Percentiles rank a stretch among this genome's conserved stretches.
These are phyloP conservation scores for Muscidifurax raptorellus DNA, from an alignment of 1,140 invertebrate species.

Conservation along the genomic window DNA sequence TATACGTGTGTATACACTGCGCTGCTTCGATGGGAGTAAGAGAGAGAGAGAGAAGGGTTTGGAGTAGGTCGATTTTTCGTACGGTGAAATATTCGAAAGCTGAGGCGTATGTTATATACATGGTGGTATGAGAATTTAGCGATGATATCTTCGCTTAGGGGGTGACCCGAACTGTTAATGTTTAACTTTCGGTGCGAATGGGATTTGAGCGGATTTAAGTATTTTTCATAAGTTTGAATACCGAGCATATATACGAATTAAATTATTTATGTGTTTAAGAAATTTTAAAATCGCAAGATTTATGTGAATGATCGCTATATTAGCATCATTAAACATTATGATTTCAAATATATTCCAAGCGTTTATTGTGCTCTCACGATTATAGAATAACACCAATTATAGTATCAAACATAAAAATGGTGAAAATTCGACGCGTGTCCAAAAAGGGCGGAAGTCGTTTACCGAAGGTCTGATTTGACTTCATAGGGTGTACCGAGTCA, in stretches of 20 bases:
- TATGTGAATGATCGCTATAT: too few relatives aligned
- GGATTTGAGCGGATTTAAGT: background rate
- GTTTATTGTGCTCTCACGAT: too few relatives aligned
- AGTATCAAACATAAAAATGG: background rate
- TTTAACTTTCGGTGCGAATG: too few relatives aligned
- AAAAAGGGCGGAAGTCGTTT: constrained; percentile 10
- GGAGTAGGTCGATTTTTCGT: constrained; percentile 38
- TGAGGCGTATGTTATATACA: background rate
- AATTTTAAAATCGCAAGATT: too few relatives aligned
- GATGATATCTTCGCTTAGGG: background rate
- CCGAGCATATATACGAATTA: too few relatives aligned
- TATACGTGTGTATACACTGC: background rate
- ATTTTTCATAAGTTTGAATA: too few relatives aligned
- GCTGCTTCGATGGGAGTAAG: background rate
- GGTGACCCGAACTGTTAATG: background rate
- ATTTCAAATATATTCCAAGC: too few relatives aligned
- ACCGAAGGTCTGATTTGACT: background rate
- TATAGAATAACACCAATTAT: background rate
- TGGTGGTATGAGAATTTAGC: background rate
- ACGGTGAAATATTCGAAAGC: background rate
- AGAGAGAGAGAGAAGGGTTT: background rate
- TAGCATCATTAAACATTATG: too few relatives aligned
- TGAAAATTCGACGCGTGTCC: background rate
- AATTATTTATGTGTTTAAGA: too few relatives aligned
- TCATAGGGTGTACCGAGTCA: background rate